Evolutionary conservation across 2,797 vertebrate species (phyloP).

Genomic region (Lutjanus campechanus): DNA sequence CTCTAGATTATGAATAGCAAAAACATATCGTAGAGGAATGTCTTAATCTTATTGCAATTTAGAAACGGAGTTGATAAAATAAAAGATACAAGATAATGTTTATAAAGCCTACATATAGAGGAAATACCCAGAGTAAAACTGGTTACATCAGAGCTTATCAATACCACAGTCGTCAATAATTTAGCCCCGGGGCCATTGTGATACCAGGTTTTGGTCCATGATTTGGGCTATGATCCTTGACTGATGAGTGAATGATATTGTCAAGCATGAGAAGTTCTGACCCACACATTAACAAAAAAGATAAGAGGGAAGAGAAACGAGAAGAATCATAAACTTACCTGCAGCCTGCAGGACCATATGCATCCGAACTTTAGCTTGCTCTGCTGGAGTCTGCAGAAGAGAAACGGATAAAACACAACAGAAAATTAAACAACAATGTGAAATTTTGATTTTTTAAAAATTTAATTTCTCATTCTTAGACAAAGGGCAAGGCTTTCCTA

Average conservation of each 20-base stretch:
- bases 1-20: too few relatives aligned
- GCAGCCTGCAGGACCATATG: conserved; percentile 95
- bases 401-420: conserved; percentile 30
- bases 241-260: neutral
- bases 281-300: neutral
- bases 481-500: neutral
- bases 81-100: too few relatives aligned
- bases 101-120: too few relatives aligned
- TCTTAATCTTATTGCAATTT: too few relatives aligned
- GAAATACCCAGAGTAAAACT: too few relatives aligned
- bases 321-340: conserved; percentile 83
- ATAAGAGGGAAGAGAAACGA: neutral
- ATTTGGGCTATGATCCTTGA: neutral
- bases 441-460: neutral
- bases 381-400: conserved; percentile 90
- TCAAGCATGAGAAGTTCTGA: neutral
- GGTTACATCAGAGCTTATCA: too few relatives aligned
- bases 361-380: conserved; percentile 95
- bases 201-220: too few relatives aligned
- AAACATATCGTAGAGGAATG: too few relatives aligned
- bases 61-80: too few relatives aligned
- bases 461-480: neutral
- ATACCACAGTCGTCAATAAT: too few relatives aligned
- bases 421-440: neutral
- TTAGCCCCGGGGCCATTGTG: too few relatives aligned